These are phyloP conservation scores for Eubucco bourcierii DNA, from an alignment of 2,113 vertebrate genomes.

Conservation along the genomic window DNA sequence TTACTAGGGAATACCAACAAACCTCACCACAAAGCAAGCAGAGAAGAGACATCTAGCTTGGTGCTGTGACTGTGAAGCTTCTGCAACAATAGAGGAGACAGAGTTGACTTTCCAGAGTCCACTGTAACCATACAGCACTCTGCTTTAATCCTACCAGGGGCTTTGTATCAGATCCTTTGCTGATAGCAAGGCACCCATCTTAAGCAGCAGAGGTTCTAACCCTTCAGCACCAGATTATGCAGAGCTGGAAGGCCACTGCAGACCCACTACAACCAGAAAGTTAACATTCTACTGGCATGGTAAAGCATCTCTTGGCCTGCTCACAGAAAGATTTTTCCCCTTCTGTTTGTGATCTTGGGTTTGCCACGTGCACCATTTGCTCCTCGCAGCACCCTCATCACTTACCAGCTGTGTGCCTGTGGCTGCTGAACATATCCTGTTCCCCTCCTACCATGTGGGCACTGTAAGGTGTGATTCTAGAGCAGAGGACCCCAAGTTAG, in stretches of 20 bases:
- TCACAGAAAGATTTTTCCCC: not conserved
- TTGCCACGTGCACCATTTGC: not conserved
- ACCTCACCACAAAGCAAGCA: not conserved
- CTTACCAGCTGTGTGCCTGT: not conserved
- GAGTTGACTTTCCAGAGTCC: not conserved
- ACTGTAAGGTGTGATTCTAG: not conserved
- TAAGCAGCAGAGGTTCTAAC: not conserved
- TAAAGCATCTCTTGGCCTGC: not conserved
- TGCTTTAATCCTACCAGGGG: not conserved
- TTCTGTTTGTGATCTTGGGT: not conserved
- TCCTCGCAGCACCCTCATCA: not conserved
- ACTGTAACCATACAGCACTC: not conserved
- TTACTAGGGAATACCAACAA: not conserved
- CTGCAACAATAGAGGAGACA: not conserved
- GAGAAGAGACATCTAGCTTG: not conserved
- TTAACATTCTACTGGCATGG: not conserved
- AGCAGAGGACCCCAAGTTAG: not conserved
- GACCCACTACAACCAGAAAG: not conserved
- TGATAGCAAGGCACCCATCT: not conserved
- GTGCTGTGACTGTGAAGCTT: not conserved
- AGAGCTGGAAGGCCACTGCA: not conserved
- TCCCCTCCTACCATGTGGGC: not conserved
- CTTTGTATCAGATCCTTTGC: not conserved
- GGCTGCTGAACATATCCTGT: not conserved
- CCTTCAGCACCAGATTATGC: not conserved